Evolutionary conservation across 2,888 invertebrate genomes (phyloP), one percentile per base, ranked within the genome.

Genomic region (Eurytoma adleriae): DNA sequence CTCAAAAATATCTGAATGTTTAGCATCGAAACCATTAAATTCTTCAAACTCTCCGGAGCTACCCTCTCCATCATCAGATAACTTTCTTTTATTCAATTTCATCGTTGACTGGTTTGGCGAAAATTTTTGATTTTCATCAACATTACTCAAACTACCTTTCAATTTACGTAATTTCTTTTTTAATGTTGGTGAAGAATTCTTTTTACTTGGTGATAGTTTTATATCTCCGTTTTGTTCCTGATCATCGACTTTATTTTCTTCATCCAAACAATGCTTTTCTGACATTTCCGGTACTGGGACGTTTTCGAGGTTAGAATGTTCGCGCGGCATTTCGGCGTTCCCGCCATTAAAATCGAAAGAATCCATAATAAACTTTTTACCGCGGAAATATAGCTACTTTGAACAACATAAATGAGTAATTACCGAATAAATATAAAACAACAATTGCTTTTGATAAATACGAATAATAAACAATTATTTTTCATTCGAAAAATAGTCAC

Each of bases 331-430:
- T n/a, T 73, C 70, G 10, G 71, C 68, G 30, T 80, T 80, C 76
- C 72, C 71, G 67, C 80, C 80, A 77, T 80, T 80, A 67, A 77
- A 50, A 48, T 80, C 80, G 50, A 75, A 75, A 79, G 75, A 20
- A 75, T 79, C 79, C 79, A 79, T 79, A 13, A 67, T 54, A 50
- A n/a, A 14, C 18, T 67, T 5, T 30, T 64, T 64, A 50, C 20
- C 3, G 40, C 16, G 66, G n/a, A 67, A 57, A 57, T 57, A 57
- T 12, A 57, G 16, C 16, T 12, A 57, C 57, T 57, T 57, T 4
- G n/a, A 12, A 5, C 57, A 57, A 40, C 40, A 40, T 40, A 40
- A 40, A 40, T 40, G 40, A 4, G 5, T 0, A 40, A 40, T 40
- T 40, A 40, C 40, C 40, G 40, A 40, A 40, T 40, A 40, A 40